phyloP scores from a whole-genome alignment of 2,797 vertebrate species.

The Brachymystax lenok region DNA sequence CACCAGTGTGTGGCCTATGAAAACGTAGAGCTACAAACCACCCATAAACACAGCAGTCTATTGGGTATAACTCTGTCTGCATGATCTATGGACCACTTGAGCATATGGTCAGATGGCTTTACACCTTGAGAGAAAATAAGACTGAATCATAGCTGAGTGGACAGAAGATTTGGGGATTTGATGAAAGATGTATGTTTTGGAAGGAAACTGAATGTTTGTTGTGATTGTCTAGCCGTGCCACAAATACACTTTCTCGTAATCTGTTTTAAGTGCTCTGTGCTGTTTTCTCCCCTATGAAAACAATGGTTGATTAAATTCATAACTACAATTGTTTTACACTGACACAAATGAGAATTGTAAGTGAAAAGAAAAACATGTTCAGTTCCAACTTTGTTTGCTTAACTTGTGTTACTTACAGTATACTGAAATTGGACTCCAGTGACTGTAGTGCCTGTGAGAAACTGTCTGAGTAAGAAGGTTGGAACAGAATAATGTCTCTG shows the following conservation, averaged over 20 bases:
- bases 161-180: not conserved
- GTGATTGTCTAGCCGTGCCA: not conserved
- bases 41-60: not conserved
- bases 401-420: not conserved
- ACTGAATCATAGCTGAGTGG: not conserved
- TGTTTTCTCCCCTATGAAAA: not conserved
- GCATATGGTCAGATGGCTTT: not conserved
- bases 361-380: not conserved
- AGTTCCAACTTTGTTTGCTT: not conserved
- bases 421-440: not conserved
- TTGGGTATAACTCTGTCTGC: not conserved
- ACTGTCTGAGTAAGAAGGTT: not conserved
- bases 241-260: not conserved
- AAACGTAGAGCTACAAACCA: not conserved
- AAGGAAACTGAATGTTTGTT: not conserved
- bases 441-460: not conserved
- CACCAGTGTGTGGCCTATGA: not conserved
- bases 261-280: not conserved
- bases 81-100: not conserved
- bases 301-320: not conserved
- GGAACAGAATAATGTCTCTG: not conserved
- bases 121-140: not conserved
- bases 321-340: not conserved
- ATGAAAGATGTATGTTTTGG: not conserved
- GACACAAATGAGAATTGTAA: not conserved